A percentile compares a stretch with the other conserved stretches of the same genome.
Conservation (phyloP, 1,140 invertebrate genomes). For the Bombus breviceps region DNA sequence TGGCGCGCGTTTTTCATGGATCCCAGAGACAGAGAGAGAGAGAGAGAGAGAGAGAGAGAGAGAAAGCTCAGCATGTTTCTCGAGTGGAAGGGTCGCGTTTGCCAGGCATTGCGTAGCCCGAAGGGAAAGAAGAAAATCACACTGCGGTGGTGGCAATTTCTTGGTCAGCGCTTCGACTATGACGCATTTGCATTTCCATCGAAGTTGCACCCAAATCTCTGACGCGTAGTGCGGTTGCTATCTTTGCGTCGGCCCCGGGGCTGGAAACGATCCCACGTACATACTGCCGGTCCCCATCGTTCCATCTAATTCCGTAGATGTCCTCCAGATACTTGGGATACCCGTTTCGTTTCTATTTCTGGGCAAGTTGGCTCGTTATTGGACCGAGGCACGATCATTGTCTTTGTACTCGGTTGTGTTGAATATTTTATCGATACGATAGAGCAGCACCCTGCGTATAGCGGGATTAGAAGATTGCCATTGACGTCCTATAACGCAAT, state of each 20-base stretch:
- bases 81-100: neutral
- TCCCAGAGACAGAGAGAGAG: no score
- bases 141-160: neutral
- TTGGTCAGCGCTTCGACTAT: constrained; percentile 35
- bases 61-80: neutral
- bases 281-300: neutral
- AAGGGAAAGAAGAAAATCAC: neutral
- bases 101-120: neutral
- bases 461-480: no score
- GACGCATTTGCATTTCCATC: constrained; percentile 50
- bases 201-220: neutral
- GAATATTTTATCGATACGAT: no score
- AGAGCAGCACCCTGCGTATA: no score
- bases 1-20: neutral
- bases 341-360: constrained; percentile 18
- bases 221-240: neutral
- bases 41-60: no score
- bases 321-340: constrained; percentile 19
- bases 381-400: neutral
- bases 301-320: constrained; percentile 42
- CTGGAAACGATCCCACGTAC: constrained; percentile 9
- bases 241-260: constrained; percentile 1
- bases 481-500: no score
- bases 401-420: neutral
- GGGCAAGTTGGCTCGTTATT: neutral